Evolutionary conservation across 30 jellyfish, hydroid and myxozoan genomes (phyloP), one percentile per base, ranked within the genome.

Genomic region (Sanderia malayensis): DNA sequence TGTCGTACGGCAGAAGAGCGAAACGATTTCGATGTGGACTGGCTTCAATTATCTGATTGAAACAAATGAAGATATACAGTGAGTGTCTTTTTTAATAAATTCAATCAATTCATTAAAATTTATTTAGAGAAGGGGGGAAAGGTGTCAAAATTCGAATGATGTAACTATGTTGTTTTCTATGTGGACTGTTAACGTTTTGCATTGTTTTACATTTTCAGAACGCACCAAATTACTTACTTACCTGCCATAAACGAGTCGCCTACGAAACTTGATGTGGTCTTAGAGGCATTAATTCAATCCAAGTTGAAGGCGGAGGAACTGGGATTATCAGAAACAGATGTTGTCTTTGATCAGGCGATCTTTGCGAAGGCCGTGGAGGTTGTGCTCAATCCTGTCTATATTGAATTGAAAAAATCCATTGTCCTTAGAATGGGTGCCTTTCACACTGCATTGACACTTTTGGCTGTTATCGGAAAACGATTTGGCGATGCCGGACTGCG

Each of bases 331-430:
- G 80, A 57, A 58, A 70, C 93, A 20, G 93, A 80, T 44, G 80
- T 70, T 23, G 93, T 80, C 44, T 28, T 80, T 13, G 93, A 80
- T 70, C 86, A 21, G 17, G 86, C 86, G 7, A 80, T 68, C 55
- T 80, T 44, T 41, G 86, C 93, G 0, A 80, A 80, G 55, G 93
- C 93, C 7, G 80, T 80, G 15, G 93, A 80, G 73, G 31, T 80
- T 30, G 31, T 77, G 53, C 18, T 8, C 15, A 62, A 18, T 31
- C 89, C 74, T 2, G 27, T 3, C 8, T 31, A 76, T 47, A 2
- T 22, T 17, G 83, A 62, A 6, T n/a, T 76, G 83, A 62, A 76
- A 46, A 55, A 25, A 2, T 72, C 53, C 63, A 72, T 55, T 31
- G 85, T 72, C 2, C 30, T 72, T 52, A 25, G 85, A 15, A 47